Percentiles rank a stretch among this genome's conserved stretches.
phyloP scores from a whole-genome alignment of 1,140 invertebrate genomes.

The Agrypnia vestita region DNA sequence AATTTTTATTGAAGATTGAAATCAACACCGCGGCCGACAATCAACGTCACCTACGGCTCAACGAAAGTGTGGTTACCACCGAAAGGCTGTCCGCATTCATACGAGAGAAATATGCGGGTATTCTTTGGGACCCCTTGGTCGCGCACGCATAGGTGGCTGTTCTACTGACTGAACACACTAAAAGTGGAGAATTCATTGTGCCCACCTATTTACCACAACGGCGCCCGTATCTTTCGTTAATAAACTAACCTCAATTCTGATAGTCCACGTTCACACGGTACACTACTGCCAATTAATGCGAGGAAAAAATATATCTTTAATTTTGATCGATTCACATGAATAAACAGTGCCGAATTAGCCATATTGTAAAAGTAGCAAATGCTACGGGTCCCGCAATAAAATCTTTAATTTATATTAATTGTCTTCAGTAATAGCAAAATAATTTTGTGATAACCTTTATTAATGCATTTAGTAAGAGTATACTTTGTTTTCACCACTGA shows the following conservation, averaged over 20 bases:
- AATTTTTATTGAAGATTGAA: constrained; percentile 47
- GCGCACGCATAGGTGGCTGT: constrained; percentile 54
- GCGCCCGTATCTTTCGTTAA: constrained; percentile 55
- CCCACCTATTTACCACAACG: constrained; percentile 2
- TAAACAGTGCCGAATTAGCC: no score
- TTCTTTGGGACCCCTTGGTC: constrained; percentile 4
- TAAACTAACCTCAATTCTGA: constrained; percentile 52
- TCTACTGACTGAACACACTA: constrained; percentile 53
- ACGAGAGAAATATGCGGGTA: constrained; percentile 53
- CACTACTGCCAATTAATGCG: constrained; percentile 56
- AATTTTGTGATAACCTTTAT: no score
- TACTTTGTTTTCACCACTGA: no score
- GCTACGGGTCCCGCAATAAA: no score
- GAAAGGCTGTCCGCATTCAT: constrained; percentile 24
- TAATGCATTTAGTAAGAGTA: no score
- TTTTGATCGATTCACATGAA: no score
- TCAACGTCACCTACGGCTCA: constrained; percentile 42
- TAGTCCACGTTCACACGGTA: constrained; percentile 44
- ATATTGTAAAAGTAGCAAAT: no score
- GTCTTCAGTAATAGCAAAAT: no score
- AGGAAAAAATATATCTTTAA: background rate
- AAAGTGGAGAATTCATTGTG: constrained; percentile 38
- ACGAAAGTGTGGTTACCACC: background rate
- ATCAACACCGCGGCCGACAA: constrained; percentile 46
- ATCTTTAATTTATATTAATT: no score